Base-by-base conservation (phyloP, 2,113 vertebrate genomes). In the Morone chrysops region DNA sequence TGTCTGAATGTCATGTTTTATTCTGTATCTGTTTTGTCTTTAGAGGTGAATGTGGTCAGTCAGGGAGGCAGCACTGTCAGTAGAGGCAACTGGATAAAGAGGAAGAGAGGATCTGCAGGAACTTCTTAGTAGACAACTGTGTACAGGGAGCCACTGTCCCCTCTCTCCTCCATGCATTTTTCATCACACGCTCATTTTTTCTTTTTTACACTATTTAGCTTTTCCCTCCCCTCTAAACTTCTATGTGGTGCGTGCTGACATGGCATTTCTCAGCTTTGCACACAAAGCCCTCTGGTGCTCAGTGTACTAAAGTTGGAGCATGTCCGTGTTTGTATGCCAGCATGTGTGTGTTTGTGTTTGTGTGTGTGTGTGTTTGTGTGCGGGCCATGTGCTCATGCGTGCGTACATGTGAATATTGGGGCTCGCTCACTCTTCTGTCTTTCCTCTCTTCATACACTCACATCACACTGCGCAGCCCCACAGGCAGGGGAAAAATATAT, bases 231-330 rank as follows among this genome's bases (percentile, higher is more conserved):
- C 80, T 78, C 86, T 80, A 83, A 91, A 87, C 91, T 88, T 93
- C 90, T 82, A 86, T 91, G 82, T 87, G 79, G 88, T 81, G 74
- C 51, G 20, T 92, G 93, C 92, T 94, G 92, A 95, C 91, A 82
- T 80, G 84, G 85, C 92, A 83, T 87, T 94, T 92, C 87, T 88
- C 77, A 84, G 69, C 79, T 70, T 86, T 5, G 79, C 89, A 84
- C 90, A 93, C 90, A 91, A 90, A 93, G 85, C 92, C 88, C 93
- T 85, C 83, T 89, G 84, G 88, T 92, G 82, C 82, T 90, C 63
- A 36, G 79, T 82, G 85, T 88, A 74, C 88, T 81, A 57, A 62
- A 91, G 82, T 71, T 71, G 54, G 84, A 86, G 81, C 77, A 31
- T 66, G 60, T 80, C 70, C 8, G 76, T 71, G 77, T 82, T 81